Conservation (phyloP, 2,797 vertebrate genomes). For the Gambusia yucatana region DNA sequence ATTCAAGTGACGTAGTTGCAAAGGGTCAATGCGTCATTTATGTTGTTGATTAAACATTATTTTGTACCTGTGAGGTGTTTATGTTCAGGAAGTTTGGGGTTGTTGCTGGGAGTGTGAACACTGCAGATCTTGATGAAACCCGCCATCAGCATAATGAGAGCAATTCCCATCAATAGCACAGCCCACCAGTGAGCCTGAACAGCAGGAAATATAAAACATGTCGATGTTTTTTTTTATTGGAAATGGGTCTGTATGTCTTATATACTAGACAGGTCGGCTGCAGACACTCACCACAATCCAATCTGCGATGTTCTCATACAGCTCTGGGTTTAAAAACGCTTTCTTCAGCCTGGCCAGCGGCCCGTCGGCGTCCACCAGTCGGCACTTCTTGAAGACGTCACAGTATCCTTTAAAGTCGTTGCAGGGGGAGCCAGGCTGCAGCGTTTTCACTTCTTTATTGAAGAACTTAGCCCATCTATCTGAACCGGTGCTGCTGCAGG, state of each 20-base stretch:
- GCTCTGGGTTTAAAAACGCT: slow-evolving; percentile 94
- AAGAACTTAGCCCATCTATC: slow-evolving; percentile 82
- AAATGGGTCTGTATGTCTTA: neutral
- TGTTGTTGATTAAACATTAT: neutral
- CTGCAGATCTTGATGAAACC: slow-evolving; percentile 99
- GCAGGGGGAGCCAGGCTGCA: slow-evolving; percentile 96
- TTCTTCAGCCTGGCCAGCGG: slow-evolving; percentile 95
- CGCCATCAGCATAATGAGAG: slow-evolving; percentile 97
- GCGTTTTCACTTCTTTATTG: slow-evolving; percentile 80
- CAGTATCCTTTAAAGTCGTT: slow-evolving; percentile 98
- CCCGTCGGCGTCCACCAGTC: slow-evolving; percentile 96
- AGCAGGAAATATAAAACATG: slow-evolving; percentile 21
- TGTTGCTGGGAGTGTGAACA: slow-evolving; percentile 98
- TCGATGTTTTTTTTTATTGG: neutral
- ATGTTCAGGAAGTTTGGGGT: slow-evolving; percentile 94
- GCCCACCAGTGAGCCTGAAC: slow-evolving; percentile 96
- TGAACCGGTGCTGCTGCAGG: slow-evolving; percentile 93
- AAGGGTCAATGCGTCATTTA: neutral
- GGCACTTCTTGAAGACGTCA: slow-evolving; percentile 95
- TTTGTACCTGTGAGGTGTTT: slow-evolving; percentile 91
- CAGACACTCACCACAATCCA: slow-evolving; percentile 93
- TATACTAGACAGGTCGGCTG: neutral
- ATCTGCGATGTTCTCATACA: slow-evolving; percentile 95
- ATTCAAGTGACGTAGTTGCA: too few relatives aligned
- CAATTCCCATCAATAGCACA: slow-evolving; percentile 94